Base-by-base conservation (phyloP, 2,888 invertebrate species). In the Pristionchus arcanus region DNA sequence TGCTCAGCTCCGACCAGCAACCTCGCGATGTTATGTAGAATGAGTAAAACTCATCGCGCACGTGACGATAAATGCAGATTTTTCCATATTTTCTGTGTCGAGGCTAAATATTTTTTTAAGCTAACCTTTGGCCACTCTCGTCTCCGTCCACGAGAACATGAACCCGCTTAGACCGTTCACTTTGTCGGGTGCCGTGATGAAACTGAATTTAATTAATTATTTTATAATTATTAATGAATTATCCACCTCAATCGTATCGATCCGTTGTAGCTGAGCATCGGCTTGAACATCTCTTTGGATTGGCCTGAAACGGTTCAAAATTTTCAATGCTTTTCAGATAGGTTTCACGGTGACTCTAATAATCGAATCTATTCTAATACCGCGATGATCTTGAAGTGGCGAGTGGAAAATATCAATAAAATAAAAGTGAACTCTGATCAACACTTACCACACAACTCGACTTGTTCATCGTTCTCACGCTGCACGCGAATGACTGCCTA, bases 91-190 rank as follows among this genome's bases (percentile, higher is more conserved):
- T n/a, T n/a, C n/a, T n/a, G n/a, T n/a, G n/a, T n/a, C n/a, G n/a
- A n/a, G n/a, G n/a, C n/a, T n/a, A n/a, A n/a, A n/a, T n/a, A n/a
- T n/a, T n/a, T n/a, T n/a, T n/a, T n/a, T n/a, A n/a, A n/a, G 1
- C 7, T 63, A 16, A 94, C 94, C 92, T 90, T 91, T 74, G 25
- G 92, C 92, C 89, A 90, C 49, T 85, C 92, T 90, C 55, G 94
- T 94, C 92, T 95, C 95, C 3, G 95, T 95, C 95, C 95, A 95
- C 13, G 94, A 92, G 74, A 95, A 92, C 86, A 94, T 94, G 93
- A 95, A 95, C 2, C 95, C 95, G 74, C 92, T 92, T 53, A 95
- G 91, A 0, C 94, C 95, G 90, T 94, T 95, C 28, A 95, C 95
- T 71, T 94, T 94, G 53, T 94, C 94, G 0, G 95, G 95, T 19